Conservation (phyloP, 2,113 vertebrate species). For the Microtus oregoni region DNA sequence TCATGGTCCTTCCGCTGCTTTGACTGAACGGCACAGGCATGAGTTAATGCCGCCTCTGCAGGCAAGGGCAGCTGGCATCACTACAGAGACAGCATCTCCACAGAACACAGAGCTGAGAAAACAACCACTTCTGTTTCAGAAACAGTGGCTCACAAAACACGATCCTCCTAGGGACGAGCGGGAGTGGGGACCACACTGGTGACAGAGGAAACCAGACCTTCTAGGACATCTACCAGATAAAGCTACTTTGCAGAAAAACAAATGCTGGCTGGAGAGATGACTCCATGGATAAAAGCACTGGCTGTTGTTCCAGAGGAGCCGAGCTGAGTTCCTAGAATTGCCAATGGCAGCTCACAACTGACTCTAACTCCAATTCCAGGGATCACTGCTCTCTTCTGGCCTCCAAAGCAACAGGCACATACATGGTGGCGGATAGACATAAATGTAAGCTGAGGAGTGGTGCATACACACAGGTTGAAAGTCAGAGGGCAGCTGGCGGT, state of each 20-base stretch:
- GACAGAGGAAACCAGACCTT: neutral
- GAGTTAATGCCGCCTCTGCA: neutral
- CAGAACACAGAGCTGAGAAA: neutral
- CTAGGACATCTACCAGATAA: neutral
- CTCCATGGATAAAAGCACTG: neutral
- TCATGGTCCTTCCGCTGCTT: neutral
- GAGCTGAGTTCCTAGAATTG: neutral
- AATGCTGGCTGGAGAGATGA: neutral
- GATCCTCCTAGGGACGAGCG: neutral
- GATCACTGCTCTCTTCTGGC: neutral
- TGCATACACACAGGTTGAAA: neutral
- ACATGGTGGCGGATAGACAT: neutral
- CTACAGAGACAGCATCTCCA: neutral
- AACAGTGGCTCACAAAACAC: too few relatives aligned
- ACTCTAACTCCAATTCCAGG: neutral
- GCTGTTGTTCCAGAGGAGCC: neutral
- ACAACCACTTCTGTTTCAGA: neutral
- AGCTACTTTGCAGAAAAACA: neutral
- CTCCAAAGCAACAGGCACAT: neutral
- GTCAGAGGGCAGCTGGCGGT: neutral
- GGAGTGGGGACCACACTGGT: neutral
- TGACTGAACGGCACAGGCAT: too few relatives aligned
- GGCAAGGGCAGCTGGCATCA: neutral
- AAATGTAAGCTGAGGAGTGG: neutral
- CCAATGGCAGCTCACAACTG: neutral